A percentile compares a stretch with the other conserved stretches of the same genome.
phyloP scores from a whole-genome alignment of 2,113 vertebrate genomes.

The Anolis carolinensis region DNA sequence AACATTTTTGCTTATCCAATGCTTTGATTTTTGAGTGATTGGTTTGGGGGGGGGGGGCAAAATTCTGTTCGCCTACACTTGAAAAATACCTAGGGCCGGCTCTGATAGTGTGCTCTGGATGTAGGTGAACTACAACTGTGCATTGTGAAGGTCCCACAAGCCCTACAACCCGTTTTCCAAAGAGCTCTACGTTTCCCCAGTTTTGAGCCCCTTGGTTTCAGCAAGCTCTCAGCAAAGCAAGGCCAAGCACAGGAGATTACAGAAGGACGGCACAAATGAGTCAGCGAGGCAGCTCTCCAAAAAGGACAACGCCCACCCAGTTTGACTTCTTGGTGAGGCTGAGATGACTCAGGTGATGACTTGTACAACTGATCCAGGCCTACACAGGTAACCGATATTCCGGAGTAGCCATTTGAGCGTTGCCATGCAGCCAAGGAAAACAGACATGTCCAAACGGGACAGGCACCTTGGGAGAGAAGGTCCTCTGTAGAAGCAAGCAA shows the following conservation, averaged over 20 bases:
- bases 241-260: neutral
- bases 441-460: neutral
- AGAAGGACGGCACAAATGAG: neutral
- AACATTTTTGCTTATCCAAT: too few relatives aligned
- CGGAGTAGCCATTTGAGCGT: neutral
- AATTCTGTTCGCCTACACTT: too few relatives aligned
- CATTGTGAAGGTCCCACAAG: neutral
- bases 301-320: neutral
- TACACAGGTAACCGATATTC: neutral
- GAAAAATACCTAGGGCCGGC: too few relatives aligned
- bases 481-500: neutral
- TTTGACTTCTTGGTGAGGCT: neutral
- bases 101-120: too few relatives aligned
- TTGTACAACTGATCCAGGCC: neutral
- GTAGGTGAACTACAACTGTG: too few relatives aligned
- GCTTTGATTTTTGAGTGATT: too few relatives aligned
- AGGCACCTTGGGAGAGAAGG: neutral
- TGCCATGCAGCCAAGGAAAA: neutral
- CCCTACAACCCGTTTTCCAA: neutral
- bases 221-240: neutral
- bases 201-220: neutral
- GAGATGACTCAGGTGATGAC: neutral
- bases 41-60: too few relatives aligned
- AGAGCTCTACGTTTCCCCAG: neutral
- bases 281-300: neutral